A percentile compares a stretch with the other conserved stretches of the same genome.
These are phyloP conservation scores for Argyra leucocephala DNA, from an alignment of 2,888 invertebrate genomes.

Conservation along the genomic window DNA sequence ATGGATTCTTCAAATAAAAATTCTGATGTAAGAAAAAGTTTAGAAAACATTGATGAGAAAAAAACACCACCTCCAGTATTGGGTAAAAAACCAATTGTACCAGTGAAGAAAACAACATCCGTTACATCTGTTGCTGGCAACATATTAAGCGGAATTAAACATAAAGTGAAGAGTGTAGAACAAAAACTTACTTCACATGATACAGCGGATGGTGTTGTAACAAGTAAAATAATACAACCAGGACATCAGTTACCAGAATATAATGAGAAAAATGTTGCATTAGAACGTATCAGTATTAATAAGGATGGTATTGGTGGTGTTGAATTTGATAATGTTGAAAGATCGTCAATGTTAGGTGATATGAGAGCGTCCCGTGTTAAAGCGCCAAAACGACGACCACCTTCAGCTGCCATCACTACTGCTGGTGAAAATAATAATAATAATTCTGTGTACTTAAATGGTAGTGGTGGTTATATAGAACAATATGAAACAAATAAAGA, in stretches of 20 bases:
- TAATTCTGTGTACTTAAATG: constrained; percentile 38
- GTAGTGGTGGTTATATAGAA: constrained; percentile 26
- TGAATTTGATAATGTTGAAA: constrained; percentile 59
- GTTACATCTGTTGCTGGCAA: constrained; percentile 49
- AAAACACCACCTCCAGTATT: constrained; percentile 46
- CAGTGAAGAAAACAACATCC: constrained; percentile 60
- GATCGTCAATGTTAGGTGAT: constrained; percentile 53
- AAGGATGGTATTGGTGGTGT: constrained; percentile 33
- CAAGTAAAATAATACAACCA: constrained; percentile 40
- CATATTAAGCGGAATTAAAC: constrained; percentile 53
- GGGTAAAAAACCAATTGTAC: constrained; percentile 55
- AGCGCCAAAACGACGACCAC: constrained; percentile 53
- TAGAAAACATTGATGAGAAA: constrained; percentile 42
- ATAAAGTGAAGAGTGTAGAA: constrained; percentile 48
- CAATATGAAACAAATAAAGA: background rate
- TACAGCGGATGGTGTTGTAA: constrained; percentile 44
- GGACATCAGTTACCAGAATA: constrained; percentile 29
- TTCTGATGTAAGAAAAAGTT: constrained; percentile 36
- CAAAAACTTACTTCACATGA: constrained; percentile 46
- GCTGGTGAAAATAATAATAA: constrained; percentile 37
- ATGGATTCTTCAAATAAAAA: constrained; percentile 9
- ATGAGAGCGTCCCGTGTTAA: constrained; percentile 52
- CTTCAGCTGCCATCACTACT: constrained; percentile 46
- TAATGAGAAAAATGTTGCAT: constrained; percentile 28
- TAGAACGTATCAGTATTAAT: constrained; percentile 30